Base-by-base conservation (phyloP, 2,113 vertebrate genomes). In the Pygoscelis adeliae region DNA sequence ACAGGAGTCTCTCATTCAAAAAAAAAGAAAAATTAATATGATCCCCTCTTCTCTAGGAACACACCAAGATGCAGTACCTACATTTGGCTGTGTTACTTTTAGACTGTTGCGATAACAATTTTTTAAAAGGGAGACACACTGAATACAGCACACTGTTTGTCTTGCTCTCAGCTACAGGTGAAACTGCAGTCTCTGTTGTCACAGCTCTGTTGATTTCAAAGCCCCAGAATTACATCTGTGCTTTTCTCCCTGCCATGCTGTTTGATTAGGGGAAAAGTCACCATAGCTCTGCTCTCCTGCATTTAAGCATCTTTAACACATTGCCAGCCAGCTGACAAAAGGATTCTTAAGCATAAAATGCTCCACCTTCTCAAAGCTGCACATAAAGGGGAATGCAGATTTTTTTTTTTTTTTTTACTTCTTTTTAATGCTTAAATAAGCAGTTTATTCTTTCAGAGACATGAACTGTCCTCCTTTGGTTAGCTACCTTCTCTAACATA, bases 141-240 rank as follows among this genome's bases (percentile, higher is more conserved):
- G 90, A 61, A 36, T 15, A 18, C 59, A 72, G 63, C 47, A 22
- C 6, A 6, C 1, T 4, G 50, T 70, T 62, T 44, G 53, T 4
- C 76, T 58, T 55, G 40, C 72, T 90, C 61, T 29, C 65, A 67
- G 88, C 76, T 55, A 29, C 85, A 93, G 92, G 88, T 90, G 86
- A 93, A 93, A 34, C 77, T 15, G 69, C 77, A 82, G 83, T 49
- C 59, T 82, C 89, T 71, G 50, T 14, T 90, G 62, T 77, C 6
- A 5, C 90, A 80, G 88, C 50, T 53, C 74, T 62, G 79, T 4
- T 55, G 80, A 34, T 56, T 83, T 55, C 67, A 71, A 89, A 96
- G 86, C n/a, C 80, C 58, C 76, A 55, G 59, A 74, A 91, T 23
- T 56, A 61, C n/a, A 81, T 59, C 56, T 78, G 44, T 46, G 62